Percentiles rank a stretch among this genome's conserved stretches.
Evolutionary conservation across 2,113 vertebrate genomes (phyloP).

Genomic region (Muntiacus muntjak): DNA sequence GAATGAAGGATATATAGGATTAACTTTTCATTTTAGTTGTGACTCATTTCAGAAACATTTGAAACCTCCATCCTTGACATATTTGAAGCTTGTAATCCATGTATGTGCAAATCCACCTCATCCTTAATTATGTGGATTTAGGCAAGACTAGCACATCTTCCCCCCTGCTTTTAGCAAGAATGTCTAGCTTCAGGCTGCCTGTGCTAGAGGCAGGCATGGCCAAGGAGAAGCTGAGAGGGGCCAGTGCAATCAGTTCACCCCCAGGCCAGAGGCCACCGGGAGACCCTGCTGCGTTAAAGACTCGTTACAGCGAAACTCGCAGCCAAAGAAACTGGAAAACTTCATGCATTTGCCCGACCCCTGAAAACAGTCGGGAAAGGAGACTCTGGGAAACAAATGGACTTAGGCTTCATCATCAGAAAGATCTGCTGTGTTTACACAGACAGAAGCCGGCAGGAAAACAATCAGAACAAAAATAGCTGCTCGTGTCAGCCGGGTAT

Average conservation of each 20-base stretch:
- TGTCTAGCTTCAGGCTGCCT: not conserved
- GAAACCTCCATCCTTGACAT: not conserved
- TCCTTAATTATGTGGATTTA: rapidly evolving
- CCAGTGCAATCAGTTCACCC: rapidly evolving
- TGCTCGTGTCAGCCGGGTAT: not conserved
- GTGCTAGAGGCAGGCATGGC: rapidly evolving
- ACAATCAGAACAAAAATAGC: conserved; percentile 14
- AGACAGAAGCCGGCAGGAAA: not conserved
- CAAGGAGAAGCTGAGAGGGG: not conserved
- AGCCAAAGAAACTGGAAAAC: not conserved
- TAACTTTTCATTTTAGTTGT: not conserved
- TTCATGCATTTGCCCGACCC: rapidly evolving
- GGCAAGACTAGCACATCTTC: not conserved
- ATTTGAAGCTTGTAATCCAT: not conserved
- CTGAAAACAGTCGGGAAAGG: not conserved
- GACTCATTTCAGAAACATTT: not conserved
- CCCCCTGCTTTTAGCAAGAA: not conserved
- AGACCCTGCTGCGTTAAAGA: not conserved
- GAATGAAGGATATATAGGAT: not conserved
- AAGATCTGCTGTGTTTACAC: rapidly evolving
- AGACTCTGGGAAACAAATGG: not conserved
- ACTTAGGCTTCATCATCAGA: not conserved
- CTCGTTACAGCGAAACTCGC: rapidly evolving
- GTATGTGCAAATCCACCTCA: not conserved
- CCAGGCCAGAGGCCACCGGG: rapidly evolving